These are phyloP conservation scores for Caenorhabditis briggsae DNA, from an alignment of 1,140 invertebrate genomes.

Conservation along the genomic window DNA sequence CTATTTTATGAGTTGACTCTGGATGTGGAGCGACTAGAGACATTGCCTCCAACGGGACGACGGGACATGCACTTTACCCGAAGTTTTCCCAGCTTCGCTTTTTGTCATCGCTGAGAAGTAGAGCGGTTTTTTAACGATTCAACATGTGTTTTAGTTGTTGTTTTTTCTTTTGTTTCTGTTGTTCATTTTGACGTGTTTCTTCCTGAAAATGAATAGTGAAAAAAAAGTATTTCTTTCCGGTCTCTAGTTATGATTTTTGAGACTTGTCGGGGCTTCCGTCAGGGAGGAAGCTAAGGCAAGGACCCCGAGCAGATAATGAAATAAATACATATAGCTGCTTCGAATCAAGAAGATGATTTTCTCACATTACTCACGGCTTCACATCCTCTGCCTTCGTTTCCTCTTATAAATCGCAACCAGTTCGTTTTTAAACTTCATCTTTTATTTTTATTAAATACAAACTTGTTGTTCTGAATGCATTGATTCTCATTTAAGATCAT, in stretches of 20 bases:
- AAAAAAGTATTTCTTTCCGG: background rate
- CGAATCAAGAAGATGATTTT: conserved; percentile 41
- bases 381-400: background rate
- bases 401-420: background rate
- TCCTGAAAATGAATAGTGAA: background rate
- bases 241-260: background rate
- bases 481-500: conserved; percentile 10
- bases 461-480: background rate
- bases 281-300: background rate
- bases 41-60: conserved; percentile 10
- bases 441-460: too few relatives aligned
- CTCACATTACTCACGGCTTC: conserved; percentile 44
- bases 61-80: conserved; percentile 39
- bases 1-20: conserved; percentile 50
- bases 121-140: conserved; percentile 45
- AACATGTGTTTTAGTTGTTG: conserved; percentile 33
- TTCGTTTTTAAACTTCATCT: background rate
- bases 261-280: background rate
- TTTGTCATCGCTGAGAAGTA: background rate
- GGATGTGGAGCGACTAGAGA: conserved; percentile 33
- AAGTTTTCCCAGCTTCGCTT: conserved; percentile 31
- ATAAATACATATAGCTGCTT: conserved; percentile 37
- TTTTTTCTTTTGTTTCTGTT: conserved; percentile 4
- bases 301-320: conserved; percentile 28
- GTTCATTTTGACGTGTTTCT: background rate